A percentile compares a stretch with the other conserved stretches of the same genome.
Conservation (phyloP, 2,888 invertebrate genomes). For the Uloborus plumipes region DNA sequence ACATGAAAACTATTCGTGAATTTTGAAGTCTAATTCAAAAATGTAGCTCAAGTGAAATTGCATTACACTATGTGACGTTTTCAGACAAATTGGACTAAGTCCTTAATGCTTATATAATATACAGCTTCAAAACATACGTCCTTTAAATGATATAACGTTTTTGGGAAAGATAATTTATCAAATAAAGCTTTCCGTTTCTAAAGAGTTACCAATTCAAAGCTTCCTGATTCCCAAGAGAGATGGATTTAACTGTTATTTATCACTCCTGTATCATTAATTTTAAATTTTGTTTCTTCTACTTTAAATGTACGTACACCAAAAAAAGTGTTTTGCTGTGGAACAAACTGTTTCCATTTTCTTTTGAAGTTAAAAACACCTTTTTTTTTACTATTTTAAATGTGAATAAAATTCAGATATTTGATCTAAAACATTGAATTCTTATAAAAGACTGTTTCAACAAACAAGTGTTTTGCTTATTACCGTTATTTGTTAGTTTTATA, state of each 20-base stretch:
- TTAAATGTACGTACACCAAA: too few species aligned
- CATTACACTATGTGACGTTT: constrained; percentile 29
- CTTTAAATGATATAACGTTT: constrained; percentile 52
- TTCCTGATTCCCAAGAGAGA: constrained; percentile 25
- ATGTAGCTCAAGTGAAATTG: constrained; percentile 32
- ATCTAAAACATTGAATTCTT: too few species aligned
- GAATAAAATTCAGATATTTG: too few species aligned
- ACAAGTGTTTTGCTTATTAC: too few species aligned
- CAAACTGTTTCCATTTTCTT: too few species aligned
- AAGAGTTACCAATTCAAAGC: constrained; percentile 34
- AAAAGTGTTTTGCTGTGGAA: too few species aligned
- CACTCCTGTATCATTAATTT: constrained; percentile 55
- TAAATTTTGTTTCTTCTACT: constrained; percentile 22
- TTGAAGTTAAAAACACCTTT: too few species aligned
- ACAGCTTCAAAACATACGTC: constrained; percentile 49
- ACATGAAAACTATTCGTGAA: too few species aligned
- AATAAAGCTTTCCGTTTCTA: constrained; percentile 34
- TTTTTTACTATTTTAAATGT: too few species aligned
- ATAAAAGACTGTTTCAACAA: too few species aligned
- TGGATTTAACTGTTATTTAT: constrained; percentile 56
- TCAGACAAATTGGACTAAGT: constrained; percentile 51
- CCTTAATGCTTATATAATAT: constrained; percentile 48
- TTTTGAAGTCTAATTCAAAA: constrained; percentile 35
- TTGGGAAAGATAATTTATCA: constrained; percentile 44
- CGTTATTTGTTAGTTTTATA: too few species aligned